Evolutionary conservation across 2,797 vertebrate species (phyloP), one percentile per base, ranked within the genome.

Genomic region (Manis pentadactyla): DNA sequence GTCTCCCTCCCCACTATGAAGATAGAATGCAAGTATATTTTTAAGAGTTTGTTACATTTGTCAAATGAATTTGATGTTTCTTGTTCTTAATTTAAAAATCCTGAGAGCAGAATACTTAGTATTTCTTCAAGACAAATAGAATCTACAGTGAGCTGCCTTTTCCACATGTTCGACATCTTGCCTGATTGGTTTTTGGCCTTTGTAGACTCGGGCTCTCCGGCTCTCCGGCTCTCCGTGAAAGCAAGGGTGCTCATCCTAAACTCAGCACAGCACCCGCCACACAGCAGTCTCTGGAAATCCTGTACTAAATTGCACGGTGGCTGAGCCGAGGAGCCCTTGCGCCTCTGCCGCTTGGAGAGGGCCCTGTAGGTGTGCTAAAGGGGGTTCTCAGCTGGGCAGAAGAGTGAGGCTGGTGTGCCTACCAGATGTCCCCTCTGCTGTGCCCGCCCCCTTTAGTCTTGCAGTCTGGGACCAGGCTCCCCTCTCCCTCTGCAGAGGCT

Each of bases 131-230:
- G 71, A 86, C 85, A 63, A 90, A 64, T 57, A 82, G 75, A 37
- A 14, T 93, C 97, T 93, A 83, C 86, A 89, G 82, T 9, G 21
- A 81, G 49, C 81, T 18, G 14, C 87, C 68, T 77, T 66, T 75
- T 73, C 46, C 19, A 68, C 46, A 17, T n/a, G 29, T 83, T 55
- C 93, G 63, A 71, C 79, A 27, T 49, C 88, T 85, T 78, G 49
- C 29, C 87, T 92, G 89, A 88, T 93, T 96, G n/a, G 81, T 96
- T 91, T 53, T 39, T 57, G 94, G 86, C 66, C 73, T 49, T 85
- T 92, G 87, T 81, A 57, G 86, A 51, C 39, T 79, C 12, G 66
- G 96, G 81, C 91, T 90, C 46, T 84, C 31, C 29, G 21, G n/a
- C n/a, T n/a, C 39, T 79, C 12, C 61, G 96, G 81, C 91, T 90